phyloP scores from a whole-genome alignment of 1,140 invertebrate species.

The Asbolus verrucosus region DNA sequence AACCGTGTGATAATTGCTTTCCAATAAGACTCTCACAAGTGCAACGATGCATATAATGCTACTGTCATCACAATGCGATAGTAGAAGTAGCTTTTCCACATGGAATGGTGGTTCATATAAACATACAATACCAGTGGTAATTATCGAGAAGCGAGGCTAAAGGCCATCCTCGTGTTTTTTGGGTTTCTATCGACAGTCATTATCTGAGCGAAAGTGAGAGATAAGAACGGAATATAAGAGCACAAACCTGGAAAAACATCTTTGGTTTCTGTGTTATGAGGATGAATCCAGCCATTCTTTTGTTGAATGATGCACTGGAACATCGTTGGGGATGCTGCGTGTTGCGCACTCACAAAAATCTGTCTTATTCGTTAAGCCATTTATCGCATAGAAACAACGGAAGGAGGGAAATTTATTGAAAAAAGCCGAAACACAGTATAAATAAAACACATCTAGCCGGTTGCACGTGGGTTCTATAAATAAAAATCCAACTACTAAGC shows the following conservation, averaged over 20 bases:
- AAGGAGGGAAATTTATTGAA: constrained; percentile 11
- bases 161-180: too few species aligned
- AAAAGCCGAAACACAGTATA: constrained; percentile 54
- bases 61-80: too few species aligned
- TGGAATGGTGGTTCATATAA: too few species aligned
- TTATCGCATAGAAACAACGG: constrained; percentile 7
- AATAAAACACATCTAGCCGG: constrained; percentile 54
- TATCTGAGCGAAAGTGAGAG: background rate
- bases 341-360: constrained; percentile 45
- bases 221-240: constrained; percentile 16
- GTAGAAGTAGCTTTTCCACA: too few species aligned
- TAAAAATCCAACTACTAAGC: constrained; percentile 49
- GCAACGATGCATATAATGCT: too few species aligned
- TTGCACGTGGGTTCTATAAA: constrained; percentile 55
- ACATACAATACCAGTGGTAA: too few species aligned
- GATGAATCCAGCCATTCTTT: constrained; percentile 81
- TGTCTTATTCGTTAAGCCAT: constrained; percentile 10
- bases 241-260: constrained; percentile 83
- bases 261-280: constrained; percentile 77
- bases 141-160: too few species aligned
- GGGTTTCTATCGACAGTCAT: too few species aligned
- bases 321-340: constrained; percentile 66
- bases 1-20: too few species aligned
- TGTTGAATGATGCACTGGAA: constrained; percentile 88
- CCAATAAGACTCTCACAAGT: too few species aligned